A percentile compares a stretch with the other conserved stretches of the same genome.
Conservation (phyloP, 2,888 invertebrate genomes). For the Elmis aenea region DNA sequence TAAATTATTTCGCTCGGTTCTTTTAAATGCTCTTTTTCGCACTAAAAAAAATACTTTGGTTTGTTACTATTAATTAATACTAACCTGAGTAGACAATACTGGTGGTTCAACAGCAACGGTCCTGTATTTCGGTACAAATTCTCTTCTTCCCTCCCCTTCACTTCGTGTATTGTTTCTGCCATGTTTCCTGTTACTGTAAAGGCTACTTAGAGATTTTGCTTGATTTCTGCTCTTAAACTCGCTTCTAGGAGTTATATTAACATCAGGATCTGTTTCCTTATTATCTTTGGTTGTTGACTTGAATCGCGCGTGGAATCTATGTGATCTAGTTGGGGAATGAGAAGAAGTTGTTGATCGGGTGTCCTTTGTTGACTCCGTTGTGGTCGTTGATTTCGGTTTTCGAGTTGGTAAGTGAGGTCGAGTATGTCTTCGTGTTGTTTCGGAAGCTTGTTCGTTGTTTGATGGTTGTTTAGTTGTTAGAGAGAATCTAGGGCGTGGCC, state of each 20-base stretch:
- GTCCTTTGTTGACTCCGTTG: background rate
- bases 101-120: no score
- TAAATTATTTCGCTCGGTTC: no score
- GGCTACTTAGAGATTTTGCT: constrained; percentile 27
- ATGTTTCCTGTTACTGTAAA: constrained; percentile 36
- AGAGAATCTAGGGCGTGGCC: constrained; percentile 30
- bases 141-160: no score
- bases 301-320: constrained; percentile 38
- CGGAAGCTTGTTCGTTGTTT: constrained; percentile 6
- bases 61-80: no score
- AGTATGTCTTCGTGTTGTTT: background rate
- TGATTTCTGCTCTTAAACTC: constrained; percentile 9
- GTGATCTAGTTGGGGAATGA: constrained; percentile 5
- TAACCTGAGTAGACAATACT: constrained; percentile 21
- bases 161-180: no score
- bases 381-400: no score
- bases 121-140: no score
- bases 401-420: background rate
- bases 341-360: background rate
- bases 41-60: no score
- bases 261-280: constrained; percentile 1
- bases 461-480: constrained; percentile 25
- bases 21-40: no score
- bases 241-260: constrained; percentile 4
- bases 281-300: constrained; percentile 18